These are phyloP conservation scores for Pempheris klunzingeri DNA, from an alignment of 2,797 vertebrate species.

Conservation along the genomic window DNA sequence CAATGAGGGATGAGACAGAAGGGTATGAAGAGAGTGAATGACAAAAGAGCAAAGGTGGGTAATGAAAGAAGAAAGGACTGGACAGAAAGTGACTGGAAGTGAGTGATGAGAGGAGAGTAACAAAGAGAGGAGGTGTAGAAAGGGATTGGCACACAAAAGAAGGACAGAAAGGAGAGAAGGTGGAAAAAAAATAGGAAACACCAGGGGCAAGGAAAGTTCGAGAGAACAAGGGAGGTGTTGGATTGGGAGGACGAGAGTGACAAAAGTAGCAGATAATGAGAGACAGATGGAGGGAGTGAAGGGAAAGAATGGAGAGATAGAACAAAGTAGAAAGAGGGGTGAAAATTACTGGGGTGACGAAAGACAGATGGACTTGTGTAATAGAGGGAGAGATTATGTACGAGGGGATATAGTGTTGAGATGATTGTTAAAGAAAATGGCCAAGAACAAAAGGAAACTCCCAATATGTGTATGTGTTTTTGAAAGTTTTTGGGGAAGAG, in stretches of 20 bases:
- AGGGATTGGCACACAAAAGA: slow-evolving; percentile 1
- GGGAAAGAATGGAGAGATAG: background rate
- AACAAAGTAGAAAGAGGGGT: slow-evolving; percentile 20
- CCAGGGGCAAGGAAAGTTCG: slow-evolving; percentile 29
- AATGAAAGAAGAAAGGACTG: slow-evolving; percentile 12
- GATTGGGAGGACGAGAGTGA: slow-evolving; percentile 41
- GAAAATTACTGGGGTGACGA: slow-evolving; percentile 25
- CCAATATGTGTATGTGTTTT: slow-evolving; percentile 1
- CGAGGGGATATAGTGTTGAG: slow-evolving; percentile 20
- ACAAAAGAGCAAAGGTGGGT: slow-evolving; percentile 13
- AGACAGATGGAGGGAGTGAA: slow-evolving; percentile 40
- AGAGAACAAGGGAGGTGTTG: slow-evolving; percentile 31
- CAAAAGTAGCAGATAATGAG: slow-evolving; percentile 47
- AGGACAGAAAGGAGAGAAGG: background rate
- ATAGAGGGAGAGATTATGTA: slow-evolving; percentile 37
- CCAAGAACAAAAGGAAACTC: slow-evolving; percentile 7
- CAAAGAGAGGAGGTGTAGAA: slow-evolving; percentile 20
- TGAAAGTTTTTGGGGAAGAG: background rate
- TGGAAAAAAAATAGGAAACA: slow-evolving; percentile 6
- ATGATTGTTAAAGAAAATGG: background rate
- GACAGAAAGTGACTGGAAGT: slow-evolving; percentile 1
- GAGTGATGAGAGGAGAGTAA: slow-evolving; percentile 13
- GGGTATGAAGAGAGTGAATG: background rate
- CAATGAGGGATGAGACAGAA: background rate
- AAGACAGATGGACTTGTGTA: slow-evolving; percentile 40